These are phyloP conservation scores for Corythoichthys intestinalis DNA, from an alignment of 2,113 vertebrate species.

Conservation along the genomic window DNA sequence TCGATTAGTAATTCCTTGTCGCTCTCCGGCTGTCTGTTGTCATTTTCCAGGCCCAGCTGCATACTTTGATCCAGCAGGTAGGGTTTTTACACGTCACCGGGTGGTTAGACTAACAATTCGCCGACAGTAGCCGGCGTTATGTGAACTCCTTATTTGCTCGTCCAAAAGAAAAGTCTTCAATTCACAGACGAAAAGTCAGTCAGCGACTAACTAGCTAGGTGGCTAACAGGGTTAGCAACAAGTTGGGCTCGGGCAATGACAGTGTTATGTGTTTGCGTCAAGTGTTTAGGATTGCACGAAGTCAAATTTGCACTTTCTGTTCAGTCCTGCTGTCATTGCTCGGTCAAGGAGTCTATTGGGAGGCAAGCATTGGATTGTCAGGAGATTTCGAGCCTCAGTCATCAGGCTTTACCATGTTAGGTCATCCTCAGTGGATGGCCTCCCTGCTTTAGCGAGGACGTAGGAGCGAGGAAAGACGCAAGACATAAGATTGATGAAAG, in stretches of 20 bases:
- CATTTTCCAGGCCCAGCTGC: conserved; percentile 33
- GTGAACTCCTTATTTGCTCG: not conserved
- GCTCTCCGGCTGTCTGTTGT: conserved; percentile 44
- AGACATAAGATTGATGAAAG: not conserved
- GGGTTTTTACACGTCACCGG: not conserved
- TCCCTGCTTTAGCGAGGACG: not conserved
- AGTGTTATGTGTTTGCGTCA: not conserved
- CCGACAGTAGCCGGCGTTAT: not conserved
- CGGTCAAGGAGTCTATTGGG: not conserved
- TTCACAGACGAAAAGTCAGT: conserved; percentile 29
- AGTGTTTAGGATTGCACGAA: not conserved
- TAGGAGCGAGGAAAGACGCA: not conserved
- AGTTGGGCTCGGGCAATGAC: not conserved
- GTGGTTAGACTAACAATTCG: not conserved
- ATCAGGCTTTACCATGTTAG: conserved; percentile 36
- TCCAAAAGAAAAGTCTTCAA: not conserved
- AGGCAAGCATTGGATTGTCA: conserved; percentile 11
- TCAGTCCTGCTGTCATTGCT: not conserved
- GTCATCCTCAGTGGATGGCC: conserved; percentile 21
- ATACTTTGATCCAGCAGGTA: conserved; percentile 56
- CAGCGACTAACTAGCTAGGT: conserved; percentile 30
- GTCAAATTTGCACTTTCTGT: not conserved
- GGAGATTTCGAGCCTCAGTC: conserved; percentile 1
- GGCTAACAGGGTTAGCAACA: conserved; percentile 1
- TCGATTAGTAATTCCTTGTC: conserved; percentile 24